phyloP scores from a whole-genome alignment of 2,888 invertebrate species.

The Tuberolachnus salignus region DNA sequence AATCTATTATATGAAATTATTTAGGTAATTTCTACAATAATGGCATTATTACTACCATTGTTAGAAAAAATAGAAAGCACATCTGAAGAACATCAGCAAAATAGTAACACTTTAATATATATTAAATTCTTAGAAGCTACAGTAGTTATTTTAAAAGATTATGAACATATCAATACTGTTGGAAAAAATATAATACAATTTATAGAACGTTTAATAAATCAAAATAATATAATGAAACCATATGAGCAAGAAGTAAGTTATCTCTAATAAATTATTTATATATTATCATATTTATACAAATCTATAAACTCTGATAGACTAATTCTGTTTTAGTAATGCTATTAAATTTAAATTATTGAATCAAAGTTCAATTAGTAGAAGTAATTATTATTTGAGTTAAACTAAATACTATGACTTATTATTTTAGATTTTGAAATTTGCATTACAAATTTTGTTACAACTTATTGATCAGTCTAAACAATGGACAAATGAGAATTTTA shows the following conservation, averaged over 20 bases:
- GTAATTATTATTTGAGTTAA: not conserved
- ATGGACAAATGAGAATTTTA: conserved; percentile 42
- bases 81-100: not conserved
- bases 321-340: not conserved
- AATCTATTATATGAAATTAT: not conserved
- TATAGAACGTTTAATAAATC: conserved; percentile 26
- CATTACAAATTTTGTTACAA: conserved; percentile 34
- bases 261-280: not conserved
- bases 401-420: not conserved
- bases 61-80: conserved; percentile 6
- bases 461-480: conserved; percentile 39
- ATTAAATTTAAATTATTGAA: not conserved
- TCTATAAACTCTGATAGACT: not conserved
- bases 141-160: conserved; percentile 39
- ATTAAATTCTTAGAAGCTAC: conserved; percentile 27
- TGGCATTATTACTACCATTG: conserved; percentile 9
- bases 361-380: no score
- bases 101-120: not conserved
- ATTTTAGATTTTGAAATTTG: conserved; percentile 41
- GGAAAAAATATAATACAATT: conserved; percentile 27
- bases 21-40: conserved; percentile 12
- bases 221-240: not conserved
- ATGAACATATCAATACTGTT: not conserved
- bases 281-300: not conserved
- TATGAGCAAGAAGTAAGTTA: conserved; percentile 32